Percentiles rank a stretch among this genome's conserved stretches.
Conservation (phyloP, 2,888 invertebrate species). For the Podabrus alpinus region DNA sequence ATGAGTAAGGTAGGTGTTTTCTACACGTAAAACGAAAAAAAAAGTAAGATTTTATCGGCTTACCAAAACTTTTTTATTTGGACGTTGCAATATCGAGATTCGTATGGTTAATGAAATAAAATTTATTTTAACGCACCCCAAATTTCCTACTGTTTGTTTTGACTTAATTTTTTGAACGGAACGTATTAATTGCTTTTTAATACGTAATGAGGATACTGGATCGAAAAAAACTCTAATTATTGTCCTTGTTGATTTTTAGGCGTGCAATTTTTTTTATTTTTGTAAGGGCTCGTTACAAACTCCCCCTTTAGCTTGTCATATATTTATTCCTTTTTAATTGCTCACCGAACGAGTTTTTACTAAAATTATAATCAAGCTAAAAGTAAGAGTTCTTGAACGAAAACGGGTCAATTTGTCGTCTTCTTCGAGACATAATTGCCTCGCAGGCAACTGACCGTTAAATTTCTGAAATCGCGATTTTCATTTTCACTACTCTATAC, state of each 20-base stretch:
- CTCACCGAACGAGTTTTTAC: not conserved
- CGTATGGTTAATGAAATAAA: not conserved
- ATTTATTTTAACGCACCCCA: not conserved
- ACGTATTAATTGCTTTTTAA: not conserved
- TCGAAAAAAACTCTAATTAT: not conserved
- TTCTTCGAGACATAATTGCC: not conserved
- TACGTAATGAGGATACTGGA: not conserved
- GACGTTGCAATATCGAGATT: not conserved
- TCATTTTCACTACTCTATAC: not conserved
- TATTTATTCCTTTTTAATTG: not conserved
- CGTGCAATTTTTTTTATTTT: not conserved
- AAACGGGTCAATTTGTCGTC: not conserved
- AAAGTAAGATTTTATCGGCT: conserved; percentile 17
- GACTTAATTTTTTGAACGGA: not conserved
- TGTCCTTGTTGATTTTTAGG: not conserved
- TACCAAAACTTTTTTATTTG: conserved; percentile 8
- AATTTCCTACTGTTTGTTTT: not conserved
- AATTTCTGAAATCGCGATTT: not conserved
- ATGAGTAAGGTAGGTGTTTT: conserved; percentile 23
- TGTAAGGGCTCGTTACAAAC: not conserved
- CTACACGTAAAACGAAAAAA: conserved; percentile 11
- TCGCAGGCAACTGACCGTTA: not conserved
- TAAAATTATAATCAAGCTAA: not conserved
- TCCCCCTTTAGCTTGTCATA: not conserved
- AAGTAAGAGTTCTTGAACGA: not conserved